A percentile compares a stretch with the other conserved stretches of the same genome.
phyloP scores from a whole-genome alignment of 1,140 invertebrate genomes.

The Lasioglossum baleicum region DNA sequence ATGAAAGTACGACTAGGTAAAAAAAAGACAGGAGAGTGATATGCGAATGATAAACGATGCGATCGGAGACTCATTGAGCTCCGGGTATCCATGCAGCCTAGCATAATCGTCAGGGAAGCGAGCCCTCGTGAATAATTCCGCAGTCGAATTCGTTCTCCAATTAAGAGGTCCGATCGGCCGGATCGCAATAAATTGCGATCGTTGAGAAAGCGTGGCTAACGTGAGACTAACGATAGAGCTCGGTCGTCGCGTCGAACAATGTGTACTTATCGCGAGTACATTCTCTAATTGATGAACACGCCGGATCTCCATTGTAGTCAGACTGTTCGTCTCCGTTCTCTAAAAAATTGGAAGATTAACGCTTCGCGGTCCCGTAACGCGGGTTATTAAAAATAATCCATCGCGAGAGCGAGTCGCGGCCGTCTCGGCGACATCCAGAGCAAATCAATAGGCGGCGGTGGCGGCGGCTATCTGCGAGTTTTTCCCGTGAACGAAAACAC shows the following conservation, averaged over 20 bases:
- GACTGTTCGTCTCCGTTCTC: constrained; percentile 20
- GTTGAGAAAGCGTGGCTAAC: constrained; percentile 51
- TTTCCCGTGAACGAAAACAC: too few relatives aligned
- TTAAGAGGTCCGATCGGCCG: constrained; percentile 44
- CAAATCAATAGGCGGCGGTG: not conserved
- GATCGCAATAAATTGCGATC: constrained; percentile 42
- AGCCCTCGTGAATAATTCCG: constrained; percentile 55
- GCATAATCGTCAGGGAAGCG: constrained; percentile 22
- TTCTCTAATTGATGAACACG: not conserved
- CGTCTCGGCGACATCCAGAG: not conserved
- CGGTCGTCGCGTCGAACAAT: constrained; percentile 56
- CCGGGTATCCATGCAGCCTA: constrained; percentile 45
- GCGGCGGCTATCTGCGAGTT: too few relatives aligned
- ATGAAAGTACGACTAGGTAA: too few relatives aligned
- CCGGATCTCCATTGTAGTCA: not conserved
- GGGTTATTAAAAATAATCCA: constrained; percentile 20
- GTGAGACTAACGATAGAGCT: constrained; percentile 43
- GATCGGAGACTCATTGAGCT: constrained; percentile 38
- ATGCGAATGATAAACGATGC: too few relatives aligned
- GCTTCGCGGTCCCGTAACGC: constrained; percentile 1
- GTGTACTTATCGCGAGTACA: constrained; percentile 54
- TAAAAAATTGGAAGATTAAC: constrained; percentile 2
- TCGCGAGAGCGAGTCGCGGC: not conserved
- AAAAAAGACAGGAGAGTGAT: too few relatives aligned
- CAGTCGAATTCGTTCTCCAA: constrained; percentile 64